Evolutionary conservation across 2,888 invertebrate species (phyloP).

Genomic region (Heliconius ismenius): DNA sequence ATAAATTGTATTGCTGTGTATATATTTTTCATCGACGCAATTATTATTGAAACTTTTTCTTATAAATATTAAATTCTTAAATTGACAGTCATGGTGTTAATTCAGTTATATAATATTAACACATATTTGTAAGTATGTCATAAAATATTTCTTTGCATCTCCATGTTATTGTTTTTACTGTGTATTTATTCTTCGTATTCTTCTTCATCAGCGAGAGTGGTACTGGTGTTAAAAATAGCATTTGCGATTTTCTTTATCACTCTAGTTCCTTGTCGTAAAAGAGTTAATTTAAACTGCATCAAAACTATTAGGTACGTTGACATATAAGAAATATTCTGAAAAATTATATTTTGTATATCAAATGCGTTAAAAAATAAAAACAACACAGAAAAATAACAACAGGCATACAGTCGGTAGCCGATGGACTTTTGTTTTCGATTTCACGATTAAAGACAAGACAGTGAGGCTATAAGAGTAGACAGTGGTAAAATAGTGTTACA

Average conservation of each 20-base stretch:
- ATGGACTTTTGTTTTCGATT: not conserved
- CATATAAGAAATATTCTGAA: conserved; percentile 86
- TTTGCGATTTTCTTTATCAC: conserved; percentile 58
- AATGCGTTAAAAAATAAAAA: not conserved
- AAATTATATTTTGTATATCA: conserved; percentile 39
- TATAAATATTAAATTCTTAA: no score
- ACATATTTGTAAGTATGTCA: not conserved
- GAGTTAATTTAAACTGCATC: conserved; percentile 87
- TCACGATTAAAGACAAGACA: not conserved
- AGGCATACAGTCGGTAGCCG: not conserved
- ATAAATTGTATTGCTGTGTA: not conserved
- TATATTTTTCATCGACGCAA: no score
- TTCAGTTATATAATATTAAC: not conserved
- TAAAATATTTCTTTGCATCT: not conserved
- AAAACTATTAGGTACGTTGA: conserved; percentile 87
- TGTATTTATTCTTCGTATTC: conserved; percentile 47
- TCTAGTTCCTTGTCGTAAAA: conserved; percentile 80
- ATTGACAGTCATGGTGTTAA: no score
- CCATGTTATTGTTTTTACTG: not conserved
- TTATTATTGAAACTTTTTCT: no score
- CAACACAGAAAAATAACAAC: no score
- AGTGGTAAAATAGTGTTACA: not conserved
- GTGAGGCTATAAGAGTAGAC: not conserved
- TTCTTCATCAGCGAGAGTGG: conserved; percentile 53
- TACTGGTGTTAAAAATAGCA: conserved; percentile 61